These are phyloP conservation scores for Callionymus lyra DNA, from an alignment of 2,113 vertebrate genomes.

Conservation along the genomic window DNA sequence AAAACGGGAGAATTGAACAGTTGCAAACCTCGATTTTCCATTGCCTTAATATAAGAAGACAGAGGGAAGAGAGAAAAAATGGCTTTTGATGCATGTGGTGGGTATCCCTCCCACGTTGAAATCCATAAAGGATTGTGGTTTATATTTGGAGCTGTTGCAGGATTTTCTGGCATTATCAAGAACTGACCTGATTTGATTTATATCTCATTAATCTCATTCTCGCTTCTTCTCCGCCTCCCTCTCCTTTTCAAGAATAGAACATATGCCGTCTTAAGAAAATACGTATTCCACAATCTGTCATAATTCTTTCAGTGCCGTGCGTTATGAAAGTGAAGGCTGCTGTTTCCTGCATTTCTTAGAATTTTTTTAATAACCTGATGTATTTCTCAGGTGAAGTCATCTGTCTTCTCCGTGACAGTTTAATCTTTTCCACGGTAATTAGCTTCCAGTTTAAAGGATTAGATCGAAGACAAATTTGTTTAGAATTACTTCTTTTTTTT, in stretches of 20 bases:
- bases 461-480: background rate
- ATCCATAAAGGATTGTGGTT: constrained; percentile 37
- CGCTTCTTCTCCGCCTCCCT: constrained; percentile 1
- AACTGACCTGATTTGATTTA: constrained; percentile 58
- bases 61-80: constrained; percentile 1
- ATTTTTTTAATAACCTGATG: no score
- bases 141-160: constrained; percentile 43
- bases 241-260: constrained; percentile 2
- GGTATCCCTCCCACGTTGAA: constrained; percentile 32
- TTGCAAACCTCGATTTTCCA: no score
- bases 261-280: constrained; percentile 15
- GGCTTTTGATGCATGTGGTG: constrained; percentile 22
- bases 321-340: constrained; percentile 13
- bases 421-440: no score
- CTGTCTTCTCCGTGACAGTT: no score
- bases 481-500: no score
- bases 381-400: no score
- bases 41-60: constrained; percentile 5
- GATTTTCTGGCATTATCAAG: constrained; percentile 43
- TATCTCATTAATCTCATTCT: constrained; percentile 44
- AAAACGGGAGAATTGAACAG: background rate
- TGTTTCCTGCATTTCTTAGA: no score
- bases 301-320: constrained; percentile 4
- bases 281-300: constrained; percentile 14
- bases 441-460: no score